phyloP scores from a whole-genome alignment of 2,888 invertebrate species.

The Melanostoma mellinum region DNA sequence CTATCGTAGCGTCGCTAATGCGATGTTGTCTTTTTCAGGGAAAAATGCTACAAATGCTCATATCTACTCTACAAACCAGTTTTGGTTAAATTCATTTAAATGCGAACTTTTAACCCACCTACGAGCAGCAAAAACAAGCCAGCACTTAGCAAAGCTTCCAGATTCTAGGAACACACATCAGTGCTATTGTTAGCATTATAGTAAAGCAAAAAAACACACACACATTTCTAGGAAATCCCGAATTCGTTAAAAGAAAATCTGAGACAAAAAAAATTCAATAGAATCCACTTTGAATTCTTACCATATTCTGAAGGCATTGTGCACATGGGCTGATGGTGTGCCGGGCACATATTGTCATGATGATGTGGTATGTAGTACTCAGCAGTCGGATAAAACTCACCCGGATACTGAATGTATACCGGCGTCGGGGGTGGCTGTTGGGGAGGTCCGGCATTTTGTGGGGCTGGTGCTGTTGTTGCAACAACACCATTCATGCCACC shows the following conservation, averaged over 20 bases:
- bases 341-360: slow-evolving; percentile 83
- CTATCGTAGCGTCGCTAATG: too few species aligned
- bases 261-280: slow-evolving; percentile 26
- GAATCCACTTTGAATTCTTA: slow-evolving; percentile 81
- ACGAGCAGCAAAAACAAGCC: too few species aligned
- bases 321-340: slow-evolving; percentile 88
- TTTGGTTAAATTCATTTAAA: too few species aligned
- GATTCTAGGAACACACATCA: too few species aligned
- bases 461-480: slow-evolving; percentile 73
- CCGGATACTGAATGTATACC: slow-evolving; percentile 80
- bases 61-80: too few species aligned
- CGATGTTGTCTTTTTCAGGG: too few species aligned
- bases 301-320: slow-evolving; percentile 89
- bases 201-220: too few species aligned
- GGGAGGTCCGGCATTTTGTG: slow-evolving; percentile 63
- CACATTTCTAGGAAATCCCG: neutral
- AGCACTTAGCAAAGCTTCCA: too few species aligned
- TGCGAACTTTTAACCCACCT: too few species aligned
- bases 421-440: slow-evolving; percentile 77
- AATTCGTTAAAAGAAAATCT: slow-evolving; percentile 8
- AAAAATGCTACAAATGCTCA: too few species aligned
- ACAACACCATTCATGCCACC: slow-evolving; percentile 76
- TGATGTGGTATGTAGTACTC: slow-evolving; percentile 82
- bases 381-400: slow-evolving; percentile 81
- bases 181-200: too few species aligned